Base-by-base conservation (phyloP, 1,140 invertebrate genomes). In the Pseudomyrmex dendroicus region DNA sequence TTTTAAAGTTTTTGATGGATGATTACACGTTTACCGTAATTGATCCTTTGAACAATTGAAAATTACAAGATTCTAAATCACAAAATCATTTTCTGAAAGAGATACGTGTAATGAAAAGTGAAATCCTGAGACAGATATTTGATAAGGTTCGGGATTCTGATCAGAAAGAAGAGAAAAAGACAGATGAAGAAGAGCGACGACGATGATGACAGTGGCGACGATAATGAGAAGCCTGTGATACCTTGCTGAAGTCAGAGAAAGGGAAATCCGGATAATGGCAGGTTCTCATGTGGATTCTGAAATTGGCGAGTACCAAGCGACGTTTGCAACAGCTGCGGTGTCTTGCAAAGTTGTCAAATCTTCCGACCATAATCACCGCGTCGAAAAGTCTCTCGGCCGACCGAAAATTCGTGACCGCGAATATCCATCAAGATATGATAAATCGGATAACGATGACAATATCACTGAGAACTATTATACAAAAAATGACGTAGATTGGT, bases 141-240 rank as follows among this genome's bases (percentile, higher is more conserved):
- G 46, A 52, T 9, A 25, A 78, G 54, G 12, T 54, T 63, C 35
- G 63, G 8, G 67, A 82, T 1, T 35, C 13, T 50, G 10, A 56
- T 44, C 57, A 48, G 25, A 59, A 54, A 70, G 70, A 78, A 80
- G 61, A 86, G 86, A 54, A 89, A 84, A 77, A 89, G 59, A 1
- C 63, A 12, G 82, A 86, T n/a, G 87, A 89, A 70, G 54, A 10
- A 8, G 70, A 87, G 25, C 50, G 70, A 35, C 73, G 72, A 84
- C 61, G 72, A 80, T 50, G 83, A 73, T 56, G 73, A 87, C 70
- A 76, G 62, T 20, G 76, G 56, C 50, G 83, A 82, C 63, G 82
- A 85, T 68, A 66, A 52, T 70, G 66, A 82, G 63, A 82, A 17
- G 62, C 74, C 59, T 67, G 12, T 63, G 70, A 73, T 64, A 56